Evolutionary conservation across 2,888 invertebrate genomes (phyloP), one percentile per base, ranked within the genome.

Genomic region (Pegoplata infirma): DNA sequence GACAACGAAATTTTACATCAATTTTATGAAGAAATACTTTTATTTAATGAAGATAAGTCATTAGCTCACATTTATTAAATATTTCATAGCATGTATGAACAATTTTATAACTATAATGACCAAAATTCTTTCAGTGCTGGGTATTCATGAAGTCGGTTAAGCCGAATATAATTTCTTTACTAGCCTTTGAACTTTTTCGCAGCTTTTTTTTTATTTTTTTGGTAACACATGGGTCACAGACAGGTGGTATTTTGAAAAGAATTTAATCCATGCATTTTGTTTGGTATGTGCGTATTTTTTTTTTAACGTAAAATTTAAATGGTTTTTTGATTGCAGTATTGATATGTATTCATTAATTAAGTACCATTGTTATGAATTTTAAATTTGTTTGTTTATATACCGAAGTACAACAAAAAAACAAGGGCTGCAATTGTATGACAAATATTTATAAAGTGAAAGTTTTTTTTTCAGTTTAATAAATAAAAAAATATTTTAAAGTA

Each of bases 281-380:
- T 6, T 51, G 10, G 5, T 51, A 2, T 51, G 7, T 14, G 21
- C 53, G 14, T 51, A 32, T 56, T 51, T 19, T 51, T 47, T 32
- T 36, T 64, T 8, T 21, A 71, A 67, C n/a, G 63, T 63, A 72
- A 79, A 79, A 75, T 74, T 75, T 32, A 79, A 79, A 72, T 75
- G 75, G 51, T 63, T 72, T 79, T 79, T 79, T 79, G 79, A 79
- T 79, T 75, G 71, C 67, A 67, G 71, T 72, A 79, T 75, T 79
- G 79, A 79, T 79, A 75, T n/a, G n/a, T 47, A 63, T 55, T 66
- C 79, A 79, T 79, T 79, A 79, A 79, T 75, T 79, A 72, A 79
- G 79, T 79, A 25, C 79, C 56, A 72, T 79, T 79, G 75, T 79
- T 79, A 79, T 79, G 79, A 79, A 75, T 79, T 72, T 75, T 75